Conservation (phyloP, 2,113 vertebrate genomes). For the Lota lota region DNA sequence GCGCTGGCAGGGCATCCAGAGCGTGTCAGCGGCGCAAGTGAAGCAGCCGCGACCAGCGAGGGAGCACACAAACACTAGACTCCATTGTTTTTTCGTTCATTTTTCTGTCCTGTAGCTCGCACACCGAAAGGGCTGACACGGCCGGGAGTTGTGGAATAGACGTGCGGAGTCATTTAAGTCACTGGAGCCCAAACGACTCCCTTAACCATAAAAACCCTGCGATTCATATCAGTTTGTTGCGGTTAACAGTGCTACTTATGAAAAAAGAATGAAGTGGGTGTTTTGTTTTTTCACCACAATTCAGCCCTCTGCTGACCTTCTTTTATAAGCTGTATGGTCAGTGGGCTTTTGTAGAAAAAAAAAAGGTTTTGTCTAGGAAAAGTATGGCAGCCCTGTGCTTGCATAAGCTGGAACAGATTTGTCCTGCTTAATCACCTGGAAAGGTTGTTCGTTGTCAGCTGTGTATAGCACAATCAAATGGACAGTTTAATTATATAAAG, state of each 20-base stretch:
- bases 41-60: conserved; percentile 19
- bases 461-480: not conserved
- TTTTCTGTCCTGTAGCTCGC: conserved; percentile 24
- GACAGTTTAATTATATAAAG: not conserved
- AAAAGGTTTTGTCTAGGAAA: not conserved
- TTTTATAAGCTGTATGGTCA: not conserved
- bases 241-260: too few species aligned
- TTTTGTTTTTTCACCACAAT: too few species aligned
- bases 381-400: conserved; percentile 2
- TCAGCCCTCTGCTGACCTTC: not conserved
- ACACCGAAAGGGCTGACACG: conserved; percentile 13
- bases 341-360: not conserved
- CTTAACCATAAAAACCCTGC: not conserved
- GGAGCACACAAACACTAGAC: conserved; percentile 36
- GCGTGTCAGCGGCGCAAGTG: conserved; percentile 30
- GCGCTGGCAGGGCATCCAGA: conserved; percentile 48
- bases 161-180: conserved; percentile 14
- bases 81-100: conserved; percentile 34
- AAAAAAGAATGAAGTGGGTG: too few species aligned
- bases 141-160: conserved; percentile 13
- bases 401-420: not conserved
- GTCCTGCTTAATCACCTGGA: not conserved
- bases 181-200: conserved; percentile 12
- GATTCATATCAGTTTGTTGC: too few species aligned
- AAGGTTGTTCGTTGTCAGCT: not conserved